Conservation (phyloP, 1,140 invertebrate genomes). For the Achatina immaculata region DNA sequence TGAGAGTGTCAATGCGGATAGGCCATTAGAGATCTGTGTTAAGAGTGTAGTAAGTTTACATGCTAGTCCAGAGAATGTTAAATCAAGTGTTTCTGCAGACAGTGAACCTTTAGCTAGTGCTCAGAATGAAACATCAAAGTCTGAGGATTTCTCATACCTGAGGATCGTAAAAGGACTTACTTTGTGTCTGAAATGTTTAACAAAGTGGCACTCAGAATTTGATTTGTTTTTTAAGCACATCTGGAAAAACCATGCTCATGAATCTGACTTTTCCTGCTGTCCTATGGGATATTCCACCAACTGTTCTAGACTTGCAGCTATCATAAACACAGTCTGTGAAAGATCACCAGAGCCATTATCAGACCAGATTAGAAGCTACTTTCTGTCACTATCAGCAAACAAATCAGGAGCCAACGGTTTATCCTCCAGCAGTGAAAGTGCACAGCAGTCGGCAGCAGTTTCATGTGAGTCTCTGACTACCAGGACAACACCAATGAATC, state of each 20-base stretch:
- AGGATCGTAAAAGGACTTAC: neutral
- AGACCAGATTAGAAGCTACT: neutral
- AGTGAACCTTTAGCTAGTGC: neutral
- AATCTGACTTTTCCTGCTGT: constrained; percentile 7
- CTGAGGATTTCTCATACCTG: neutral
- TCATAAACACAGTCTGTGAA: neutral
- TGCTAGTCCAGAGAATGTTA: neutral
- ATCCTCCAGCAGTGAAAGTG: neutral
- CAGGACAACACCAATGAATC: neutral
- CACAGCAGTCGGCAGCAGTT: neutral
- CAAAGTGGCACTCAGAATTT: neutral
- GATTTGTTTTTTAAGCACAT: constrained; percentile 17
- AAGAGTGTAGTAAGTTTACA: neutral
- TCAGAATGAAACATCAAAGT: neutral
- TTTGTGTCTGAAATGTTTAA: constrained; percentile 1
- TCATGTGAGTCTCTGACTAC: neutral
- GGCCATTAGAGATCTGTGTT: neutral
- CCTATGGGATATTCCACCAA: neutral
- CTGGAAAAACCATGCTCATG: constrained; percentile 6
- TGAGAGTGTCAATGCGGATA: neutral
- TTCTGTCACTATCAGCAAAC: neutral
- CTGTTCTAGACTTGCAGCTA: neutral
- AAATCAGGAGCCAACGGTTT: neutral
- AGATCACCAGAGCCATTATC: neutral
- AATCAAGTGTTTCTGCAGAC: neutral